Percentiles rank a stretch among this genome's conserved stretches.
phyloP scores from a whole-genome alignment of 2,797 vertebrate species.

The Sarcoramphus papa region DNA sequence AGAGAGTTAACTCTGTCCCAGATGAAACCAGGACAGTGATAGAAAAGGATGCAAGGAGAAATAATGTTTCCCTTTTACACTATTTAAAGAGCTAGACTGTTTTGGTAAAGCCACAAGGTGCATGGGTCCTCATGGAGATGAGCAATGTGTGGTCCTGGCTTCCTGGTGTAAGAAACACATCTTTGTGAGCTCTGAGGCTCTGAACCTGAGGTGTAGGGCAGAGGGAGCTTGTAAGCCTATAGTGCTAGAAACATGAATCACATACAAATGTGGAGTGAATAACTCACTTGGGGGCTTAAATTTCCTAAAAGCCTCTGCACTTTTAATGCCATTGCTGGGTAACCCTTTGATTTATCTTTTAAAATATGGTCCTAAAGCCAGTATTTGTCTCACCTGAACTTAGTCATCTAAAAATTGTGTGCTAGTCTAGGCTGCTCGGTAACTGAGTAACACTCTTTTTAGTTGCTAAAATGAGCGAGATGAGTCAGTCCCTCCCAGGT shows the following conservation, averaged over 20 bases:
- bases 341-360: background rate
- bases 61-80: background rate
- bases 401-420: background rate
- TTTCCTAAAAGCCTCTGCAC: background rate
- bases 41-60: background rate
- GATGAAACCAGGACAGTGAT: background rate
- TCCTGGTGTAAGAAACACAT: background rate
- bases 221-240: background rate
- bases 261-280: background rate
- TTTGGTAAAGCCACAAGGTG: background rate
- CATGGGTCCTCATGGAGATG: background rate
- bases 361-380: background rate
- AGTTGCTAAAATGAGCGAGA: background rate
- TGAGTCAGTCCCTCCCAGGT: background rate
- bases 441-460: background rate
- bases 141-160: background rate
- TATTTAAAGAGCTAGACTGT: background rate
- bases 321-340: background rate
- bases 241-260: background rate
- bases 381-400: background rate
- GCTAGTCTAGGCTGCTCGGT: background rate
- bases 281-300: background rate
- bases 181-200: background rate
- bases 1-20: too few species aligned
- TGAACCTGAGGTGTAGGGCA: background rate